These are phyloP conservation scores for Porites rus DNA, from an alignment of 92 coral and sea anemone species.

Conservation along the genomic window DNA sequence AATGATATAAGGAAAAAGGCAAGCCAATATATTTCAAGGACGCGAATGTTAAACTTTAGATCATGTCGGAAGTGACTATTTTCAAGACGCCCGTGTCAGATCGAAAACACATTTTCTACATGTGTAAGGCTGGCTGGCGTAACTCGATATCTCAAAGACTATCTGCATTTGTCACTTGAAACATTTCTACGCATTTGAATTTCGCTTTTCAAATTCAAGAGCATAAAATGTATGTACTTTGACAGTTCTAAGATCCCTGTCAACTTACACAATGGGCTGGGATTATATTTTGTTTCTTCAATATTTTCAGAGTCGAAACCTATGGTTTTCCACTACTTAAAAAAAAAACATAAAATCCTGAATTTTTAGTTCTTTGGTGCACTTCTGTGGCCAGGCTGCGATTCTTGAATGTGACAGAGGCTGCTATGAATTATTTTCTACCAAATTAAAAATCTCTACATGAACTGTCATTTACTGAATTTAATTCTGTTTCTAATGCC, in stretches of 20 bases:
- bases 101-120: constrained; percentile 41
- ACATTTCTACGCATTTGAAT: constrained; percentile 26
- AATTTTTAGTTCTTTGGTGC: not conserved
- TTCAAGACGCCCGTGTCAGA: constrained; percentile 4
- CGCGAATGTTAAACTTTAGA: not conserved
- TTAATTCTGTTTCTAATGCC: not conserved
- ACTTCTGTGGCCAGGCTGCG: not conserved
- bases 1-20: not conserved
- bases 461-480: constrained; percentile 6
- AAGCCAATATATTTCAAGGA: not conserved
- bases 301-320: not conserved
- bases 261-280: not conserved
- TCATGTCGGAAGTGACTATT: not conserved
- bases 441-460: not conserved
- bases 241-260: constrained; percentile 26
- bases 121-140: constrained; percentile 13
- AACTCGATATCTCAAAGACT: constrained; percentile 37
- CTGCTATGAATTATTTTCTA: not conserved
- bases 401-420: not conserved
- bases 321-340: no score
- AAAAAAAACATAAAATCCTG: not conserved
- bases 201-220: constrained; percentile 37
- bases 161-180: constrained; percentile 1
- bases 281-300: not conserved
- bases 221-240: constrained; percentile 2